Percentiles rank a stretch among this genome's conserved stretches.
Evolutionary conservation across 2,113 vertebrate genomes (phyloP).

Genomic region (Parotia lawesii): DNA sequence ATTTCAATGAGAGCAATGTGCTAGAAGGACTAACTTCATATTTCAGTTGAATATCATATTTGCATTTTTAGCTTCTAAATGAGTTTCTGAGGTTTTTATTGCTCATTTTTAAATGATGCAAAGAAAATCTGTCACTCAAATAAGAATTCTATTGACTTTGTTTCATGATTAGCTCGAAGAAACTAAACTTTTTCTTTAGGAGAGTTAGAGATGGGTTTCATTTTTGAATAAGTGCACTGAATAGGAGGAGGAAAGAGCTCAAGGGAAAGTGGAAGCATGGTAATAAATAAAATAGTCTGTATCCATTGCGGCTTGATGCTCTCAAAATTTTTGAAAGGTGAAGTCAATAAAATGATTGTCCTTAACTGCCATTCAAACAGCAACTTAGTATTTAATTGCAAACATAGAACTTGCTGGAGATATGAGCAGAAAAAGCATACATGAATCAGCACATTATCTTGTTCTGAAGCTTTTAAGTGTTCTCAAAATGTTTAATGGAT

Average conservation of each 20-base stretch:
- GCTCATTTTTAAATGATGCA: background rate
- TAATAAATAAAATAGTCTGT: background rate
- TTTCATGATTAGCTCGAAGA: background rate
- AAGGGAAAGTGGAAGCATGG: conserved; percentile 8
- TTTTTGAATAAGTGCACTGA: background rate
- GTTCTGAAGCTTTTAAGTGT: background rate
- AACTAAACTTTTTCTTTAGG: background rate
- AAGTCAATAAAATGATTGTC: background rate
- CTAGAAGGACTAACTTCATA: background rate
- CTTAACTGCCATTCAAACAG: conserved; percentile 37
- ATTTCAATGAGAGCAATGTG: background rate
- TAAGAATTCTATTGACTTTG: background rate
- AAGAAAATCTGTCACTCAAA: background rate
- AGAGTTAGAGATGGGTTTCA: background rate
- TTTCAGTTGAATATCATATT: background rate
- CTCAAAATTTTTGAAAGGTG: background rate
- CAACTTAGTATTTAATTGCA: background rate
- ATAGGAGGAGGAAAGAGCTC: background rate
- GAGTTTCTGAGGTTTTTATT: background rate
- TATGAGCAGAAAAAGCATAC: background rate
- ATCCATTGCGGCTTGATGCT: background rate
- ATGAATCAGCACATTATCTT: background rate
- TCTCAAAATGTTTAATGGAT: background rate
- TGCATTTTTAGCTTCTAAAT: background rate
- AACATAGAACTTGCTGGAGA: background rate